These are phyloP conservation scores for Zele albiditarsus DNA, from an alignment of 2,888 invertebrate species.

Conservation along the genomic window DNA sequence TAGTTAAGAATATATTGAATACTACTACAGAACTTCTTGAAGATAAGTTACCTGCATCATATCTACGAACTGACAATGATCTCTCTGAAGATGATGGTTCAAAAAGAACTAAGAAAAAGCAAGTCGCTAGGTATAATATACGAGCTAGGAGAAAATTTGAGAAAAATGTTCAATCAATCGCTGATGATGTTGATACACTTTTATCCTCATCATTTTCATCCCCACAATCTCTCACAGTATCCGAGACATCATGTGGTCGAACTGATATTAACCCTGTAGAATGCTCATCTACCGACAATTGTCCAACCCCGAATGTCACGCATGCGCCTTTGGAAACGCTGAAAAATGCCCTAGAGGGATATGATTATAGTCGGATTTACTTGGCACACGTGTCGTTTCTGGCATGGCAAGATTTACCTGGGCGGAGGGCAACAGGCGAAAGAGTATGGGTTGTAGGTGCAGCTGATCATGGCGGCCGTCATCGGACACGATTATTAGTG, in stretches of 20 bases:
- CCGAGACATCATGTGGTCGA: background rate
- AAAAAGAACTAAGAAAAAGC: conserved; percentile 37
- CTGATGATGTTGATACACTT: background rate
- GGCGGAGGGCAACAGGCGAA: conserved; percentile 58
- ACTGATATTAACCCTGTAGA: background rate
- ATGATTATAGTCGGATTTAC: conserved; percentile 71
- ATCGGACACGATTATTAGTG: conserved; percentile 73
- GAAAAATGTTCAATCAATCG: background rate
- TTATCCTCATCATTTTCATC: background rate
- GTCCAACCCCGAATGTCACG: conserved; percentile 20
- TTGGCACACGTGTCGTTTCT: conserved; percentile 70
- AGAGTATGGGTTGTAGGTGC: conserved; percentile 72
- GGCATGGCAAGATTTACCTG: conserved; percentile 72
- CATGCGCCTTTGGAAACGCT: conserved; percentile 56
- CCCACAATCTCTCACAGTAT: background rate
- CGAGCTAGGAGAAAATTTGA: conserved; percentile 29
- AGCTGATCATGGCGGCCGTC: conserved; percentile 72
- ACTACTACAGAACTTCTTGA: background rate
- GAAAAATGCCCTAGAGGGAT: conserved; percentile 61
- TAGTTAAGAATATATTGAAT: background rate
- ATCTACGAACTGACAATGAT: conserved; percentile 7
- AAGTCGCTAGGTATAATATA: conserved; percentile 33
- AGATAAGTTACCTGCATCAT: conserved; percentile 18
- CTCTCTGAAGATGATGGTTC: background rate
- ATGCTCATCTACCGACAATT: background rate